phyloP scores from a whole-genome alignment of 2,113 vertebrate genomes.

The Periophthalmodon schlosseri region DNA sequence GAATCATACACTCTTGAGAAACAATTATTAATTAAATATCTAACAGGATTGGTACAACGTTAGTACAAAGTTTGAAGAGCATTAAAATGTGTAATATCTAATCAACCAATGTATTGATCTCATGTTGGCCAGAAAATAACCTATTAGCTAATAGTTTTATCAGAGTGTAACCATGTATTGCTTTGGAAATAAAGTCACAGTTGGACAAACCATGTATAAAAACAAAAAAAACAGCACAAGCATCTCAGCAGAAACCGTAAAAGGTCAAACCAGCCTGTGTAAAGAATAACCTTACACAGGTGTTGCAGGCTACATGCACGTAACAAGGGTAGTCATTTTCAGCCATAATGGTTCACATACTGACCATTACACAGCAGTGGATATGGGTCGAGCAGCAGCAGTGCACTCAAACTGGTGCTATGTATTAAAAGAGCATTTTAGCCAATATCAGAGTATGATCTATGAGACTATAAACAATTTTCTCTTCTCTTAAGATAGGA shows the following conservation, averaged over 20 bases:
- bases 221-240: background rate
- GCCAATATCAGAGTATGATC: conserved; percentile 45
- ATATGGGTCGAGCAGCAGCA: conserved; percentile 59
- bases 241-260: conserved; percentile 42
- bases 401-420: conserved; percentile 56
- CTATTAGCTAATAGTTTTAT: too few relatives aligned
- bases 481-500: background rate
- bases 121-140: too few relatives aligned
- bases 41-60: too few relatives aligned
- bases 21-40: too few relatives aligned
- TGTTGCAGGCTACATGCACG: background rate
- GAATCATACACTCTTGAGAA: background rate
- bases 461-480: conserved; percentile 30
- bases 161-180: too few relatives aligned
- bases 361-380: conserved; percentile 45
- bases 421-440: conserved; percentile 31
- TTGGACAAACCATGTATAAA: background rate
- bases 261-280: background rate
- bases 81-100: too few relatives aligned
- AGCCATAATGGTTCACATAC: conserved; percentile 49
- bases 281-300: background rate
- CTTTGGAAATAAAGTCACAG: too few relatives aligned
- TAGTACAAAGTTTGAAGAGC: too few relatives aligned
- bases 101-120: too few relatives aligned
- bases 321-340: conserved; percentile 4